phyloP scores from a whole-genome alignment of 2,113 vertebrate species.

The Apaloderma vittatum region DNA sequence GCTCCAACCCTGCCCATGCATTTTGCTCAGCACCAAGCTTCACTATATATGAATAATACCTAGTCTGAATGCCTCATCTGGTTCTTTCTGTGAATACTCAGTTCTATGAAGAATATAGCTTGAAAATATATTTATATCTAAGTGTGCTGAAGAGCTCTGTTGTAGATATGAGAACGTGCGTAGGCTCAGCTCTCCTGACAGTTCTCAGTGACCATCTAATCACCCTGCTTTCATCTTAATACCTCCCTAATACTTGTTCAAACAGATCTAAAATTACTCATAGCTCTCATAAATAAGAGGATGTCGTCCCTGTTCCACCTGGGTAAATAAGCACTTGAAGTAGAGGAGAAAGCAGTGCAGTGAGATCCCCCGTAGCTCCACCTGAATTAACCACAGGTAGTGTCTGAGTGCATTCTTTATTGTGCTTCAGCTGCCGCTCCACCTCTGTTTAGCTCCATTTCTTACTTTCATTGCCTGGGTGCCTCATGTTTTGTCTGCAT shows the following conservation, averaged over 20 bases:
- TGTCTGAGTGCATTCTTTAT: not conserved
- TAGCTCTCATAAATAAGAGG: not conserved
- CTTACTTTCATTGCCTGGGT: not conserved
- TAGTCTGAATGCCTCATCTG: not conserved
- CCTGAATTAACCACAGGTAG: not conserved
- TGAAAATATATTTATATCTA: not conserved
- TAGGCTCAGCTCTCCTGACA: not conserved
- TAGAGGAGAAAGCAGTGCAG: not conserved
- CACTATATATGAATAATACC: not conserved
- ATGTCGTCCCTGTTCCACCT: not conserved
- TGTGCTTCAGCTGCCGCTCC: not conserved
- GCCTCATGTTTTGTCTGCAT: not conserved
- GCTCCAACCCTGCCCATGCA: not conserved
- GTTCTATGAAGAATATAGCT: not conserved
- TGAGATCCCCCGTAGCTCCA: not conserved
- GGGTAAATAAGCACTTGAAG: slow-evolving; percentile 3
- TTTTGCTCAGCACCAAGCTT: not conserved
- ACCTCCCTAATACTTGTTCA: not conserved
- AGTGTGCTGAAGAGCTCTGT: not conserved
- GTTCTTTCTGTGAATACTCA: not conserved
- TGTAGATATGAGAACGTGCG: not conserved
- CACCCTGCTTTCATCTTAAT: not conserved
- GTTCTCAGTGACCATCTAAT: not conserved
- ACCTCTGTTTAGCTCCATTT: not conserved
- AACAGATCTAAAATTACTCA: not conserved